A percentile compares a stretch with the other conserved stretches of the same genome.
Evolutionary conservation across 2,797 vertebrate species (phyloP).

Genomic region (Parauchenoglanis punctatus): DNA sequence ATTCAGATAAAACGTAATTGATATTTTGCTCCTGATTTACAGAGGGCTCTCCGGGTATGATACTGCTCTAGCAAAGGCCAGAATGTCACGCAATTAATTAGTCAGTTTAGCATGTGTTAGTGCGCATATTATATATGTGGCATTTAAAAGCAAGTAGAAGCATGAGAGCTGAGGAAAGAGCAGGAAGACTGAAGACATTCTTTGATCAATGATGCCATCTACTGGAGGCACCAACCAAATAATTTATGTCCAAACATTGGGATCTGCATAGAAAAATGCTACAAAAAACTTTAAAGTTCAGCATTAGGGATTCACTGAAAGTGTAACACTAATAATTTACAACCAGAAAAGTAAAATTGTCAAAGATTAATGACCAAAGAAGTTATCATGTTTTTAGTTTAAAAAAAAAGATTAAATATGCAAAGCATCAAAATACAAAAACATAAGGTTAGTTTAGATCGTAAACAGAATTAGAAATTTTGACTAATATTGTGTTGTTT

Average conservation of each 20-base stretch:
- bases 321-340: background rate
- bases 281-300: background rate
- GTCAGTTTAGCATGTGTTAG: background rate
- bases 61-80: background rate
- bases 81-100: background rate
- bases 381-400: no score
- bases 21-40: background rate
- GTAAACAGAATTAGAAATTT: background rate
- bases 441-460: background rate
- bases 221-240: conserved; percentile 46
- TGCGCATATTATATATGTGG: background rate
- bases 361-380: background rate
- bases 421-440: background rate
- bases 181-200: background rate
- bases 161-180: background rate
- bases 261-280: background rate
- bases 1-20: no score
- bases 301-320: background rate
- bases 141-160: background rate
- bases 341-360: background rate
- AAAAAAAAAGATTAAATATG: background rate
- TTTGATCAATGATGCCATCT: conserved; percentile 60
- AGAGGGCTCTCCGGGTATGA: background rate
- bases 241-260: background rate
- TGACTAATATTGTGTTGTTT: background rate